phyloP scores from a whole-genome alignment of 2,113 vertebrate genomes.

The human region GRCh38 chr2:232933001-232933500 shows the following conservation, averaged over 20 bases:
- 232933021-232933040: too few relatives aligned
- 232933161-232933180: not conserved
- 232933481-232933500: too few relatives aligned
- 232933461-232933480: not conserved
- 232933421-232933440: not conserved
- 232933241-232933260: not conserved
- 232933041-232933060: too few relatives aligned
- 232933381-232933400: fast-evolving
- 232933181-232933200: not conserved
- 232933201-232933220: not conserved
- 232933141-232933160: not conserved
- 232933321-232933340: too few relatives aligned
- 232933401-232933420: not conserved
- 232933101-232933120: too few relatives aligned
- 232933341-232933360: not conserved
- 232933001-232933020: too few relatives aligned
- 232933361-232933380: not conserved
- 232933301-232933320: fast-evolving
- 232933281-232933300: not conserved
- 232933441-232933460: not conserved
- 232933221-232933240: not conserved
- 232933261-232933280: not conserved
- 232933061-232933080: too few relatives aligned
- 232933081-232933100: too few relatives aligned
- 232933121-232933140: too few relatives aligned